Percentiles rank a stretch among this genome's conserved stretches.
These are phyloP conservation scores for Ochropleura plecta DNA, from an alignment of 2,888 invertebrate genomes.

Conservation along the genomic window DNA sequence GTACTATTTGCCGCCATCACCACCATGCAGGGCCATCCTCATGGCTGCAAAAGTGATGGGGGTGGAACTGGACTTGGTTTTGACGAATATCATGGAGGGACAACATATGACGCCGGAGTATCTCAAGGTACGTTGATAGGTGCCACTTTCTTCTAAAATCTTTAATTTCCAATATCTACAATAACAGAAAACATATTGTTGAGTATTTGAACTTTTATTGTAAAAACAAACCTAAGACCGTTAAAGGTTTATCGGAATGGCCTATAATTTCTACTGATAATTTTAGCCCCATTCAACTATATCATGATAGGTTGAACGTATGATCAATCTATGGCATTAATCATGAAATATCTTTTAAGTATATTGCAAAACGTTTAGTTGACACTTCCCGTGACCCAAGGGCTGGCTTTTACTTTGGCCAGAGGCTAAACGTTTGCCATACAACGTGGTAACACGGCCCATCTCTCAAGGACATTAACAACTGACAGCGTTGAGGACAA, in stretches of 20 bases:
- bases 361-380: no score
- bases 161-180: neutral
- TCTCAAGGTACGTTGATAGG: conserved; percentile 89
- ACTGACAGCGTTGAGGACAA: no score
- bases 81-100: conserved; percentile 90
- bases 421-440: no score
- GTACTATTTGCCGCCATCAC: conserved; percentile 91
- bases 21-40: conserved; percentile 92
- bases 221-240: neutral
- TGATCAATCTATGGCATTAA: neutral
- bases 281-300: neutral
- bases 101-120: conserved; percentile 92
- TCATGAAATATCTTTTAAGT: no score
- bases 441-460: no score
- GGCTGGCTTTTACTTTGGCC: no score
- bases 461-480: no score
- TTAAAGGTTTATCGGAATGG: neutral
- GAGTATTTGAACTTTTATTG: neutral
- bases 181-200: neutral
- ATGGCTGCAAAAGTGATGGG: conserved; percentile 92
- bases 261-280: neutral
- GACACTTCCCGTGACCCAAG: no score
- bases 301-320: neutral
- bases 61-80: conserved; percentile 91
- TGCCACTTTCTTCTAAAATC: neutral